Conservation (phyloP, 2,888 invertebrate genomes). For the Dryococelus australis region DNA sequence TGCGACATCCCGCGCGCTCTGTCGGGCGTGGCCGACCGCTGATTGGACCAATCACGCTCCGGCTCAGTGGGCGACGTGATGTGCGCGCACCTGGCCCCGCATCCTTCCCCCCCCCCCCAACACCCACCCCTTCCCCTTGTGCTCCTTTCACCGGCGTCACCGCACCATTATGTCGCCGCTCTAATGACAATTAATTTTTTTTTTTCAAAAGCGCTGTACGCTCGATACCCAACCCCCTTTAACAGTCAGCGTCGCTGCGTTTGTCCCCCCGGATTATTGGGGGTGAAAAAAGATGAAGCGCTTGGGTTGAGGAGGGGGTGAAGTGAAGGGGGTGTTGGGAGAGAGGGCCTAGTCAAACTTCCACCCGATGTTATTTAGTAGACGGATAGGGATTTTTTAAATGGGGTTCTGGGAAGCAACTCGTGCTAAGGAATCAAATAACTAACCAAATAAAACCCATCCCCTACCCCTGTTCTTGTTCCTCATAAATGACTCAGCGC, state of each 20-base stretch:
- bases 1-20: background rate
- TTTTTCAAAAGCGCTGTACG: background rate
- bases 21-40: background rate
- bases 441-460: constrained; percentile 35
- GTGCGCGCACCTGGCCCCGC: background rate
- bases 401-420: constrained; percentile 26
- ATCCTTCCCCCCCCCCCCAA: background rate
- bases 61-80: constrained; percentile 3
- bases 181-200: constrained; percentile 16
- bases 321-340: background rate
- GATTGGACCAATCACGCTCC: background rate
- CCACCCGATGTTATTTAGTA: constrained; percentile 30
- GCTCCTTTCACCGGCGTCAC: background rate
- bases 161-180: constrained; percentile 9
- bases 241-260: background rate
- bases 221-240: background rate
- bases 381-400: constrained; percentile 11
- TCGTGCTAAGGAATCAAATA: constrained; percentile 43
- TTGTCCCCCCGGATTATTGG: constrained; percentile 34
- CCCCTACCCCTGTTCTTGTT: background rate
- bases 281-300: background rate
- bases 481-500: constrained; percentile 26
- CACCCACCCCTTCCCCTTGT: too few species aligned
- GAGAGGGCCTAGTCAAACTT: background rate
- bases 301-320: background rate